A percentile compares a stretch with the other conserved stretches of the same genome.
Conservation (phyloP, 2,113 vertebrate genomes). For the Lasiurus borealis region DNA sequence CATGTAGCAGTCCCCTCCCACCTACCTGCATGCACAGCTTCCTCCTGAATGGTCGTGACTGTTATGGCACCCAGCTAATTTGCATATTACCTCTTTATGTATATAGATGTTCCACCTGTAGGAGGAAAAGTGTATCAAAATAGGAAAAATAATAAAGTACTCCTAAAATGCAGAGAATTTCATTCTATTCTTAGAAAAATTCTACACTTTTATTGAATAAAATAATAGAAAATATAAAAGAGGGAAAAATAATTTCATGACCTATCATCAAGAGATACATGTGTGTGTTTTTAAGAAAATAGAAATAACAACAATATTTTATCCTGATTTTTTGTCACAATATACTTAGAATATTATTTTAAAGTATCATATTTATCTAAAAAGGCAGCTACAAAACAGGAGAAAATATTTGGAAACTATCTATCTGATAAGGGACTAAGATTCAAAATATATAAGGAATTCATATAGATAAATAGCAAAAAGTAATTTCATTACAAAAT, state of each 20-base stretch:
- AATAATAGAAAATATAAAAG: not conserved
- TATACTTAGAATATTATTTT: not conserved
- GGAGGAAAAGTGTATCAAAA: not conserved
- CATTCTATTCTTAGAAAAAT: constrained; percentile 8
- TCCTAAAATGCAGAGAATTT: not conserved
- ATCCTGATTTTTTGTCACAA: not conserved
- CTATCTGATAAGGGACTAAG: not conserved
- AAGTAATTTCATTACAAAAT: not conserved
- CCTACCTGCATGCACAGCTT: too few species aligned
- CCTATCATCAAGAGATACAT: not conserved
- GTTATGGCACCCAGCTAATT: too few species aligned
- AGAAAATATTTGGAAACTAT: not conserved
- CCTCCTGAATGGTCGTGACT: too few species aligned
- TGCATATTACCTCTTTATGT: too few species aligned
- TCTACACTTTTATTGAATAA: not conserved
- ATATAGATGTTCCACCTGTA: not conserved
- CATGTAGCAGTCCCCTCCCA: too few species aligned
- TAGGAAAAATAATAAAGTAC: not conserved
- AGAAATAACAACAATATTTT: not conserved
- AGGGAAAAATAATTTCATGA: not conserved
- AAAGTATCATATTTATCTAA: not conserved
- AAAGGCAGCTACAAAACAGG: not conserved
- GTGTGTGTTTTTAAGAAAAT: not conserved
- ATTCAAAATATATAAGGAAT: not conserved
- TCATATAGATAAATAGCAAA: not conserved